Evolutionary conservation across 2,113 vertebrate genomes (phyloP), one percentile per base, ranked within the genome.

Genomic region (Calcarius ornatus): DNA sequence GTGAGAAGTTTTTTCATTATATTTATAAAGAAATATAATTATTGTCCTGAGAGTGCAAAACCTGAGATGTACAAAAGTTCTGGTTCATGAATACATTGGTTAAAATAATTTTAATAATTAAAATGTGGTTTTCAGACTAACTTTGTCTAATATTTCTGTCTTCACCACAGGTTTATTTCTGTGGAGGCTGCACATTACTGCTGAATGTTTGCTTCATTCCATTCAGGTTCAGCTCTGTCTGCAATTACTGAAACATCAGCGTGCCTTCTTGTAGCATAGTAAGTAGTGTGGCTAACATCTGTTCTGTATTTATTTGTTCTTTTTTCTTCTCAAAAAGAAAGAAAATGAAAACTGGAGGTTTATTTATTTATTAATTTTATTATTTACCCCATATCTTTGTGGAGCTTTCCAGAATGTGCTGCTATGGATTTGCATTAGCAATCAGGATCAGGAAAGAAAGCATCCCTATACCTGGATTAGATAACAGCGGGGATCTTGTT

Each of bases 1-100:
- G 56, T 43, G 59, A 43, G 54, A 63, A 53, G 3, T n/a, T 97
- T 95, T 59, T 81, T 70, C 10, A 56, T 88, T 48, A 51, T 84
- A 73, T 94, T 95, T 91, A 90, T 56, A 22, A 63, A 8, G 24
- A 94, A 96, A 83, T 4, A 50, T 75, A 88, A 94, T 50, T 79
- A 65, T 38, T 6, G 7, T 14, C 30, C 43, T 69, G 45, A 92
- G 48, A 43, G 24, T 76, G 24, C 9, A 64, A 60, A 19, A 66
- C 25, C 18, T 2, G 5, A 53, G 60, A 40, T 2, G 11, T 47
- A 24, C 0, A 63, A 22, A 65, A 28, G 11, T 28, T 78, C 42
- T 75, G 27, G 30, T 60, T 43, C n/a, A 47, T 33, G 1, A 84
- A 25, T 3, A 3, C 0, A 21, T 15, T 42, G 30, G 30, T 56